Evolutionary conservation across 2,888 invertebrate species (phyloP), one percentile per base, ranked within the genome.

Genomic region (Hirtodrosophila histrioides): DNA sequence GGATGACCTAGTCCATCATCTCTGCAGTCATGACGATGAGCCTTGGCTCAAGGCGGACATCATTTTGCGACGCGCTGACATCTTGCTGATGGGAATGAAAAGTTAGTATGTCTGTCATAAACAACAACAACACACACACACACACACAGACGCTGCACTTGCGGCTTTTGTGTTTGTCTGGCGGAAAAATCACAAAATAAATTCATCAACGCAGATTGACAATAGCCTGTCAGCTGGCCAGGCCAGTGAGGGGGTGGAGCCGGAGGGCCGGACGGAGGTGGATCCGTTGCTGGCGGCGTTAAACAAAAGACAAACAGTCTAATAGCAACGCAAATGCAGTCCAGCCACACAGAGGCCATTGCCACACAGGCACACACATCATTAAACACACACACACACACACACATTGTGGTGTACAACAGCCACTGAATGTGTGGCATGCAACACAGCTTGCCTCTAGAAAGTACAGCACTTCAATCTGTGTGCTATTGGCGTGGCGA

Each of bases 251-350:
- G 35, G 17, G 57, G 36, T 44, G 12, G 8, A 12, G 3, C 23
- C 0, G n/a, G 6, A 9, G 29, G 10, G 8, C 27, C 29, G 8
- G 23, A 35, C 10, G 8, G 10, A 33, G 6, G 33, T 4, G 17
- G 4, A 29, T 40, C 33, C 17, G 11, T 10, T 23, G 45, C 46
- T 46, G 56, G 41, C 48, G 46, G 48, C 51, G 55, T 56, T 78
- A 72, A 72, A 88, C 86, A 88, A 81, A 84, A 87, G 88, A 85
- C 86, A 87, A 69, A 55, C 79, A 70, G 68, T 85, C 85, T 70
- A 85, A 84, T 60, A 48, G 68, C 51, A 70, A 71, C 54, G 75
- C 69, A 78, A 78, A 78, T 78, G 69, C 69, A 78, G 79, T 78
- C 75, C 54, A 55, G 62, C 48, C 60, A 17, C 40, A 41, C 46